A percentile compares a stretch with the other conserved stretches of the same genome.
phyloP scores from a whole-genome alignment of 1,140 invertebrate genomes.

The Dendrolimus kikuchii region DNA sequence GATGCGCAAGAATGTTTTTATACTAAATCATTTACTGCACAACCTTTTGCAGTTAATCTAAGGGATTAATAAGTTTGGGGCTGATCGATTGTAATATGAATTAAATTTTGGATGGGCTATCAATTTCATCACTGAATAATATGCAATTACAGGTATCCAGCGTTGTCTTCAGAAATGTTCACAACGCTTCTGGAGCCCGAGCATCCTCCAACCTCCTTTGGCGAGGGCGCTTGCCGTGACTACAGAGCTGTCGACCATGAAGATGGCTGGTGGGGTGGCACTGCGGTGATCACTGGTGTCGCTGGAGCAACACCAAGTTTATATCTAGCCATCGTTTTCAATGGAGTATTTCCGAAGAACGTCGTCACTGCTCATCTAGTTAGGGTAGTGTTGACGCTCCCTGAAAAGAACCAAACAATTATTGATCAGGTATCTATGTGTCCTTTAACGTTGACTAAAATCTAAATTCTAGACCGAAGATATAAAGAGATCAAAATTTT shows the following conservation, averaged over 20 bases:
- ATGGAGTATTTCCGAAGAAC: constrained; percentile 78
- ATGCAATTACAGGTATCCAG: constrained; percentile 65
- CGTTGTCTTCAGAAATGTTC: constrained; percentile 85
- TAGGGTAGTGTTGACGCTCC: constrained; percentile 78
- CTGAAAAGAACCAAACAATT: constrained; percentile 80
- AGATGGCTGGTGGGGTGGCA: constrained; percentile 88
- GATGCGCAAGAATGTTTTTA: no score
- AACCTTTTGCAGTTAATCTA: no score
- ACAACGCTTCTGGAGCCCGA: constrained; percentile 85
- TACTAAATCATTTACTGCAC: no score
- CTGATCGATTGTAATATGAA: no score
- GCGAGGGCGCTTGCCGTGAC: constrained; percentile 64
- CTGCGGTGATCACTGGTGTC: constrained; percentile 86
- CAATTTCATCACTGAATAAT: no score
- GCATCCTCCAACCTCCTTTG: constrained; percentile 45
- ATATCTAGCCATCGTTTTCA: constrained; percentile 86
- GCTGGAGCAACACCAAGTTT: constrained; percentile 84
- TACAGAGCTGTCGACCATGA: constrained; percentile 69
- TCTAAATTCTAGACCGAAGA: no score
- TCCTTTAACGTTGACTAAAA: background rate
- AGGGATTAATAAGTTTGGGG: no score
- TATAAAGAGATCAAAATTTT: no score
- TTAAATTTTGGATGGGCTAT: no score
- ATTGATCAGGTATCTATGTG: constrained; percentile 77
- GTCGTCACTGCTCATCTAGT: constrained; percentile 40